Conservation (phyloP, 2,888 invertebrate species). For the Sinelater perroti region DNA sequence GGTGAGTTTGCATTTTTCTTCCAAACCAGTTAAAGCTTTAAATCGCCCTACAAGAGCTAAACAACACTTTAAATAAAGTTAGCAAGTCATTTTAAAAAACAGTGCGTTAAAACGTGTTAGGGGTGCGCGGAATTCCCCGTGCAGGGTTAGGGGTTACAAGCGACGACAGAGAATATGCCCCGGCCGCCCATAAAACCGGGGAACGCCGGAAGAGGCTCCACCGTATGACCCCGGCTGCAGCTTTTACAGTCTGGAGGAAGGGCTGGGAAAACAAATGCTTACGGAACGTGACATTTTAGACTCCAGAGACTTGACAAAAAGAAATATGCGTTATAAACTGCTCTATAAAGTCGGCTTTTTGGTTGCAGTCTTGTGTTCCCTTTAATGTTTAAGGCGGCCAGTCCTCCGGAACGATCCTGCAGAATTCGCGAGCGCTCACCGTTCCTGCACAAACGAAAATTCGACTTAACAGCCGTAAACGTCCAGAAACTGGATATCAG, state of each 20-base stretch:
- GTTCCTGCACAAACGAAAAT: background rate
- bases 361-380: constrained; percentile 11
- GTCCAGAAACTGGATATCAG: no score
- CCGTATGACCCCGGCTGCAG: constrained; percentile 30
- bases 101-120: constrained; percentile 27
- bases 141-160: constrained; percentile 23
- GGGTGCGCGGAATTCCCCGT: constrained; percentile 12
- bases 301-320: constrained; percentile 25
- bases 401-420: background rate
- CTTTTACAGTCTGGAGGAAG: constrained; percentile 34
- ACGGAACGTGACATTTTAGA: constrained; percentile 31
- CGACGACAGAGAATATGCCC: constrained; percentile 32
- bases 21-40: no score
- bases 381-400: background rate
- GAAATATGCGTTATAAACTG: constrained; percentile 28
- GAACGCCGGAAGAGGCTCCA: constrained; percentile 32
- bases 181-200: constrained; percentile 33
- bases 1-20: no score
- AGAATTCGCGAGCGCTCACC: background rate
- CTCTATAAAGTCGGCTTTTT: constrained; percentile 27
- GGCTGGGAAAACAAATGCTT: constrained; percentile 28
- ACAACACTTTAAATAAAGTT: constrained; percentile 16
- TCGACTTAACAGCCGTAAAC: background rate
- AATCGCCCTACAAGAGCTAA: no score
- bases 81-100: constrained; percentile 18